phyloP scores from a whole-genome alignment of 2,113 vertebrate species.

The Isurus oxyrinchus region DNA sequence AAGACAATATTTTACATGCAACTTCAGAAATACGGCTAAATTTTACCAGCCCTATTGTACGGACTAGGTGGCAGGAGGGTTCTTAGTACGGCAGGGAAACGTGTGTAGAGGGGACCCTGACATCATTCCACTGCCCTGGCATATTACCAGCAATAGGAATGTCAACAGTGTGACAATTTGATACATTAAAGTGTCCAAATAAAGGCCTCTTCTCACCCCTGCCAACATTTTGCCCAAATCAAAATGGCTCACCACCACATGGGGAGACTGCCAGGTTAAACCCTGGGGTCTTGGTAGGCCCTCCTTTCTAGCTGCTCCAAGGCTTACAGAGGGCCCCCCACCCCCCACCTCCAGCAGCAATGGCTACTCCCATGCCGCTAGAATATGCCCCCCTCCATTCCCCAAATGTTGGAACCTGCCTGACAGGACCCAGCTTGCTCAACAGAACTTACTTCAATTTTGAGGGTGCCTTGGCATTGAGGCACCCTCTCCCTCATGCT shows the following conservation, averaged over 20 bases:
- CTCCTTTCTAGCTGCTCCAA: background rate
- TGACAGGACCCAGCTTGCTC: background rate
- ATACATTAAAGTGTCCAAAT: background rate
- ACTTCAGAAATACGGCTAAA: background rate
- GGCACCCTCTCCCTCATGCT: background rate
- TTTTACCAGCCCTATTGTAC: background rate
- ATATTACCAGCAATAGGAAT: background rate
- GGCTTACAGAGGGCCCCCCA: background rate
- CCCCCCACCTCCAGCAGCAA: background rate
- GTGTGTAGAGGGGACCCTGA: no score
- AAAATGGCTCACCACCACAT: background rate
- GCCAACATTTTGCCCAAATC: background rate
- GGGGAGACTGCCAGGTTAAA: background rate
- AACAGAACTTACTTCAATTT: background rate
- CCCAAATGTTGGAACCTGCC: background rate
- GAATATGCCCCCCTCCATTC: no score
- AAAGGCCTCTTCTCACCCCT: background rate
- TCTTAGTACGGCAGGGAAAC: background rate
- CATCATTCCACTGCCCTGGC: no score
- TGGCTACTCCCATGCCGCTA: background rate
- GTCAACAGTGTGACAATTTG: background rate
- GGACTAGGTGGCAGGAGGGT: background rate
- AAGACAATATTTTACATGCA: background rate
- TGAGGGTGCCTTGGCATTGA: background rate
- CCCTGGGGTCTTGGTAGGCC: no score